These are phyloP conservation scores for Sinopyrophorus schimmeli DNA, from an alignment of 2,888 invertebrate genomes.

Conservation along the genomic window DNA sequence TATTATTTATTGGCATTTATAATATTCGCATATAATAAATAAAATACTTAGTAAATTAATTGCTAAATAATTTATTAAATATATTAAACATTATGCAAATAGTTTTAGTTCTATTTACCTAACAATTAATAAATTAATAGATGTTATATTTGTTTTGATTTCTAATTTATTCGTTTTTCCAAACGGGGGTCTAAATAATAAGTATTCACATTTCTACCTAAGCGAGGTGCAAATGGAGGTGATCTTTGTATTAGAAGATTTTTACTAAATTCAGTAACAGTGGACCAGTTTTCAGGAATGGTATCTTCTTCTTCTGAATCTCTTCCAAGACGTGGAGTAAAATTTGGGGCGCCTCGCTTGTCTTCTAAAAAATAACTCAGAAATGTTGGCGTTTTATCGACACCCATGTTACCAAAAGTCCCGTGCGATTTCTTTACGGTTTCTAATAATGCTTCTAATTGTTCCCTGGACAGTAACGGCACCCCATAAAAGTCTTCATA, in stretches of 20 bases:
- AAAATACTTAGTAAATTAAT: too few species aligned
- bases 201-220: conserved; percentile 56
- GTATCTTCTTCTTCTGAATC: conserved; percentile 48
- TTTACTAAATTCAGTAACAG: conserved; percentile 41
- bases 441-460: conserved; percentile 51
- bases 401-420: conserved; percentile 52
- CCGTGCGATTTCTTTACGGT: conserved; percentile 52
- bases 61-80: too few species aligned
- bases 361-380: conserved; percentile 37
- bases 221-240: conserved; percentile 57
- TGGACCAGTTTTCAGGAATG: conserved; percentile 42
- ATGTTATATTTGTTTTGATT: too few species aligned
- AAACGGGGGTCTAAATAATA: conserved; percentile 53
- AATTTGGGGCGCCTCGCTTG: conserved; percentile 51
- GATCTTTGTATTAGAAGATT: conserved; percentile 51
- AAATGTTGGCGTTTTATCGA: too few species aligned
- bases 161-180: conserved; percentile 50
- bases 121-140: too few species aligned
- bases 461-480: conserved; percentile 41
- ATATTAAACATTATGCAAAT: too few species aligned
- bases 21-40: too few species aligned
- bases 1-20: too few species aligned
- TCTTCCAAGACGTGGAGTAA: conserved; percentile 59
- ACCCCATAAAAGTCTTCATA: conserved; percentile 41
- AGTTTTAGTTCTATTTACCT: too few species aligned